phyloP scores from a whole-genome alignment of 2,888 invertebrate genomes.

The Tenthredo notha region DNA sequence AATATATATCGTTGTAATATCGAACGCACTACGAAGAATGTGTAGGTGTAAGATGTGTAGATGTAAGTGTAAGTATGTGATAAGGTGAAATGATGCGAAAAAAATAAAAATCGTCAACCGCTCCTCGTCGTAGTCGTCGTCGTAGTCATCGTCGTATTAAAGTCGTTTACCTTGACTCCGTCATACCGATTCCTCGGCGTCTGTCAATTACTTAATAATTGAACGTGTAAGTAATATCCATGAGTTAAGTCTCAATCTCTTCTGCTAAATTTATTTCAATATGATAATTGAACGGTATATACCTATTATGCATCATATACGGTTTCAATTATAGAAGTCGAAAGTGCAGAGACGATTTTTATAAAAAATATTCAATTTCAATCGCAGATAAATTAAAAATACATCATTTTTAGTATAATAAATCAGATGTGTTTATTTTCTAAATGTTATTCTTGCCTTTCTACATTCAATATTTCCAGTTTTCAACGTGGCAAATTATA shows the following conservation, averaged over 20 bases:
- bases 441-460: not conserved
- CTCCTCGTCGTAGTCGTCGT: not conserved
- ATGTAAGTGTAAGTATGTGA: not conserved
- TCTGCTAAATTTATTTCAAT: not conserved
- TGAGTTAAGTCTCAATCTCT: not conserved
- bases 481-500: not conserved
- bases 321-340: not conserved
- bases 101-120: constrained; percentile 17
- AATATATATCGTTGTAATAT: constrained; percentile 6
- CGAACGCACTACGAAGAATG: not conserved
- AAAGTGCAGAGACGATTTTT: not conserved
- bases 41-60: not conserved
- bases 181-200: constrained; percentile 37
- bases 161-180: constrained; percentile 45
- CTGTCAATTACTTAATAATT: constrained; percentile 34
- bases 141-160: not conserved
- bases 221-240: not conserved
- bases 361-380: not conserved
- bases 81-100: constrained; percentile 4
- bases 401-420: not conserved
- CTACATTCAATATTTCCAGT: not conserved
- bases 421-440: not conserved
- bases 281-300: not conserved
- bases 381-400: not conserved
- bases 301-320: not conserved